phyloP scores from a whole-genome alignment of 2,888 invertebrate genomes.

The Abscondita cerata region DNA sequence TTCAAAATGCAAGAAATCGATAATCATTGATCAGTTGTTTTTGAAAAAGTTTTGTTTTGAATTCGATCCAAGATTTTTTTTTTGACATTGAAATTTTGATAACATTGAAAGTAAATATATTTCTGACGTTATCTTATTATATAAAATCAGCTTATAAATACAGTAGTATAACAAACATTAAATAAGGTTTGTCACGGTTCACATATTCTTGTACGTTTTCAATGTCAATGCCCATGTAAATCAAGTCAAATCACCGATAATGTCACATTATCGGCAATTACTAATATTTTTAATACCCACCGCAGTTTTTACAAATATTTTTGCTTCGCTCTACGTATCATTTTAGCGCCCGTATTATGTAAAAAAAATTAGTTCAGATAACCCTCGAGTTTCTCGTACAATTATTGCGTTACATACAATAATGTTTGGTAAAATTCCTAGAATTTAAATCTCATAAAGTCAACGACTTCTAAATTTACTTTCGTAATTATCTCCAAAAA shows the following conservation, averaged over 20 bases:
- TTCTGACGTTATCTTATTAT: background rate
- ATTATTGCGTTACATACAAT: constrained; percentile 26
- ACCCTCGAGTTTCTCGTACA: constrained; percentile 21
- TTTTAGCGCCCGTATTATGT: constrained; percentile 17
- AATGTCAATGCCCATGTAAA: constrained; percentile 35
- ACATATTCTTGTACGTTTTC: constrained; percentile 20
- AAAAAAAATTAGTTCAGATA: constrained; percentile 24
- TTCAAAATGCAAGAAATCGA: no score
- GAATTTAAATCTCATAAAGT: constrained; percentile 21
- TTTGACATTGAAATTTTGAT: constrained; percentile 3
- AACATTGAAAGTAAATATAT: constrained; percentile 12
- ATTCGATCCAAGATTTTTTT: no score
- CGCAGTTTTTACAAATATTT: constrained; percentile 19
- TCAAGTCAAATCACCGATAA: constrained; percentile 23
- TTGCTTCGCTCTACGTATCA: constrained; percentile 12
- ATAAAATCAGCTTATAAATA: constrained; percentile 2
- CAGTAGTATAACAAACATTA: background rate
- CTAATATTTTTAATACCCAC: constrained; percentile 9
- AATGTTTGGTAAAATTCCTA: constrained; percentile 23
- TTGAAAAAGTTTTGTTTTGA: no score
- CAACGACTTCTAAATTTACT: constrained; percentile 32
- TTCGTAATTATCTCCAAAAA: constrained; percentile 27
- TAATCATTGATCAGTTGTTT: no score
- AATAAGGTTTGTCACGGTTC: constrained; percentile 26
- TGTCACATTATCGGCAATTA: constrained; percentile 12